Evolutionary conservation across 30 jellyfish, hydroid and myxozoan genomes (phyloP).

Genomic region (Sanderia malayensis): DNA sequence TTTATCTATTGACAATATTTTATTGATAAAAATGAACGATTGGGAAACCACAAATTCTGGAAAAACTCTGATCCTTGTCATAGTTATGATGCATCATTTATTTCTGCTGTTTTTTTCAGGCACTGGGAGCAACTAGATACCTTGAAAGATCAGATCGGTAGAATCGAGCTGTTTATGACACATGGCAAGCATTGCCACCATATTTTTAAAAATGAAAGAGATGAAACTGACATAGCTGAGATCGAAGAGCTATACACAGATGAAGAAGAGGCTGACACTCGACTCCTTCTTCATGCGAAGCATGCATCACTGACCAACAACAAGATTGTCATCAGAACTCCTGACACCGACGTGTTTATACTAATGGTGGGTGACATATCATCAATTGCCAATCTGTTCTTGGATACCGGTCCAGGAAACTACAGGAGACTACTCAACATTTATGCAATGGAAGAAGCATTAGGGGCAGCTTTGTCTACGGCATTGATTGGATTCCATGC

Average conservation of each 20-base stretch:
- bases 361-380: neutral
- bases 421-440: neutral
- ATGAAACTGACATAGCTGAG: neutral
- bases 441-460: no score
- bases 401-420: neutral
- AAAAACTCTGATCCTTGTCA: no score
- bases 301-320: neutral
- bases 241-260: neutral
- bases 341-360: neutral
- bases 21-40: no score
- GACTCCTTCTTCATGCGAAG: neutral
- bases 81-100: no score
- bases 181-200: constrained; percentile 1
- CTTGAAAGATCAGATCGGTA: neutral
- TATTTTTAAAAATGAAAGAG: neutral
- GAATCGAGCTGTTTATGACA: neutral
- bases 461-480: neutral
- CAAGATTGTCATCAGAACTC: neutral
- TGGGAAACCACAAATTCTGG: no score
- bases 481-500: neutral
- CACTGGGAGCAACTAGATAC: neutral
- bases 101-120: neutral
- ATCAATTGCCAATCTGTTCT: neutral
- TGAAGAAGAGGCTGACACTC: neutral
- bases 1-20: no score